Conservation (phyloP, 37 sponge, comb jelly and placozoan genomes). For the Halichondria panicea region DNA sequence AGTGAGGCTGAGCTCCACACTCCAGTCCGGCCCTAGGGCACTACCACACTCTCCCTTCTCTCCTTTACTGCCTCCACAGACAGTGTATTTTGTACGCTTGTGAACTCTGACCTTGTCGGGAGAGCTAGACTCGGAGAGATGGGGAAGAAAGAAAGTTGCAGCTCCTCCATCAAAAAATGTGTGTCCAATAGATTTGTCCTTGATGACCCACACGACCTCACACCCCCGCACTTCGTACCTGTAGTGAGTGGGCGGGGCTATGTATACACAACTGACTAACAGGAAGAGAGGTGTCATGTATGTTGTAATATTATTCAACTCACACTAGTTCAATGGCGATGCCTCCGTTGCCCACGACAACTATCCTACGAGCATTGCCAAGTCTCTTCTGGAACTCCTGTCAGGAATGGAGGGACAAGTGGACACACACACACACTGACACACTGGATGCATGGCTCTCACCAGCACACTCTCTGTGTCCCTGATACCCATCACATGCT, state of each 20-base stretch:
- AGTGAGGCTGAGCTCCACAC: constrained; percentile 52
- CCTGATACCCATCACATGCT: constrained; percentile 84
- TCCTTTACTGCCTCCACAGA: constrained; percentile 14
- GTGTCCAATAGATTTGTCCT: constrained; percentile 78
- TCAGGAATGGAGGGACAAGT: neutral
- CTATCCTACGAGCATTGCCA: constrained; percentile 62
- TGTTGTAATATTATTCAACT: constrained; percentile 14
- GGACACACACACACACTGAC: neutral
- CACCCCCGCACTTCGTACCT: constrained; percentile 81
- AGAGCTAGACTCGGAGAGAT: constrained; percentile 10
- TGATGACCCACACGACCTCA: constrained; percentile 94
- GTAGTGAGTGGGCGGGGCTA: neutral
- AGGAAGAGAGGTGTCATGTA: neutral
- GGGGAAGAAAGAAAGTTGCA: constrained; percentile 87
- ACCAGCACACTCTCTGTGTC: constrained; percentile 96
- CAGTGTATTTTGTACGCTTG: constrained; percentile 74
- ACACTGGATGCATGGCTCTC: neutral
- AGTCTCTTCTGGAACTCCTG: constrained; percentile 79
- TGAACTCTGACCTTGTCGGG: constrained; percentile 9
- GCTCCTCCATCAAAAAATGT: constrained; percentile 96
- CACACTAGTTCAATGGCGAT: constrained; percentile 97
- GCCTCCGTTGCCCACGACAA: constrained; percentile 97
- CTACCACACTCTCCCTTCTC: constrained; percentile 41
- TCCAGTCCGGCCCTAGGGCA: constrained; percentile 99
- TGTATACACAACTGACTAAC: neutral